Base-by-base conservation (phyloP, 2,797 vertebrate species). In the Platyrinchus mystaceus region DNA sequence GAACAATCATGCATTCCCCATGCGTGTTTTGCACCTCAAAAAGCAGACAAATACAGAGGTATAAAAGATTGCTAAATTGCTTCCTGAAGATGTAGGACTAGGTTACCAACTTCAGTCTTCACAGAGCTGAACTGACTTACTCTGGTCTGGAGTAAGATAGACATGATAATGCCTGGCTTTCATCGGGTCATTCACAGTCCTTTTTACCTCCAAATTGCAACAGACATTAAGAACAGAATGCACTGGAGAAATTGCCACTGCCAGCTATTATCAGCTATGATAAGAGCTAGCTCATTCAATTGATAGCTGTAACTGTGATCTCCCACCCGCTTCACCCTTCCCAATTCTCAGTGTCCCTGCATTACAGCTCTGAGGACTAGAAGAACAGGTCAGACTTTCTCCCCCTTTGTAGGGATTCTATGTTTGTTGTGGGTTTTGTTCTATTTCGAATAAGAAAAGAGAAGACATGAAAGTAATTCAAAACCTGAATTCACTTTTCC, bases 401-500 rank as follows among this genome's bases (percentile, higher is more conserved):
- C 5, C 12, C 13, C 22, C 5, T 85, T 91, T 58, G 39, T 17
- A 39, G 17, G 8, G 11, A 85, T 60, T 76, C 21, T 44, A n/a
- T 10, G 7, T 80, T 91, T 80, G 44, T 36, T 3, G 0, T 10
- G 11, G 5, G 2, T 76, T 88, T 78, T 52, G 74, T 30, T 8
- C 37, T 86, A 11, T 50, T 73, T 68, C 60, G 32, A n/a, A 0
- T 60, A 18, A 91, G 56, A 70, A 89, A 34, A 37, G 17, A 43
- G n/a, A 53, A 13, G 62, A 53, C 17, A 36, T 30, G 19, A 43
- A 86, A 81, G 41, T 14, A 84, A 88, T n/a, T 77, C 12, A 80
- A 93, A 91, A 44, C 32, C 21, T 70, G 7, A 75, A 77, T 56
- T 85, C 64, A 83, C 43, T 83, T 81, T 77, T 81, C 73, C 44